Evolutionary conservation across 1,140 invertebrate species (phyloP), one percentile per base, ranked within the genome.

Genomic region (Mercenaria mercenaria): DNA sequence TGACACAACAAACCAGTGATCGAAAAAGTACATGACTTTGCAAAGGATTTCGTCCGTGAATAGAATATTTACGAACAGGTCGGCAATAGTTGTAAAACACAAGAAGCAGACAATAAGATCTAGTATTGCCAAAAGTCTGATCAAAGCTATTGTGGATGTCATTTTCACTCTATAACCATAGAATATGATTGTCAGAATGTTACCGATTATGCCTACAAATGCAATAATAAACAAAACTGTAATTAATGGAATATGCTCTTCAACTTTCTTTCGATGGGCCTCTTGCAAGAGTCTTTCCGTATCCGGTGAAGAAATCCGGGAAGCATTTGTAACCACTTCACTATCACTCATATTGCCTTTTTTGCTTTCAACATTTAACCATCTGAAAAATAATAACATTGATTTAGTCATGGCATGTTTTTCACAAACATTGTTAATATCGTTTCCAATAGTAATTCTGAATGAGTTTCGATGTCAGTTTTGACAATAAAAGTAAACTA

Each of bases 121-220:
- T 11, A 43, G 6, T 6, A 67, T 34, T 32, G 81, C 81, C n/a
- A 84, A 29, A 15, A 41, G 56, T 8, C 1, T 32, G 15, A 84
- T 84, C 1, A 84, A 32, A 13, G 29, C 43, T 1, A 69, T 29
- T 26, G 81, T 67, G 20, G 81, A 37, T 18, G 59, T 69, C 39
- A 47, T 37, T 84, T 84, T 84, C 15, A 47, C 26, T 69, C 61
- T 84, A 13, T 3, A 47, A 1, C 39, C 64, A 29, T 84, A 84
- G 56, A 84, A 84, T 29, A 67, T 69, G 41, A 84, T 69, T 34
- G 81, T 69, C 29, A 84, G 26, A 50, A 84, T 69, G 69, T 84
- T 84, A 8, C 81, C 81, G 23, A 69, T 50, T 10, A 84, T 69
- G 18, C 81, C 81, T 23, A 84, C 26, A 2, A 69, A 15, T 0